These are phyloP conservation scores for Mus pahari DNA, from an alignment of 2,113 vertebrate species.

Conservation along the genomic window DNA sequence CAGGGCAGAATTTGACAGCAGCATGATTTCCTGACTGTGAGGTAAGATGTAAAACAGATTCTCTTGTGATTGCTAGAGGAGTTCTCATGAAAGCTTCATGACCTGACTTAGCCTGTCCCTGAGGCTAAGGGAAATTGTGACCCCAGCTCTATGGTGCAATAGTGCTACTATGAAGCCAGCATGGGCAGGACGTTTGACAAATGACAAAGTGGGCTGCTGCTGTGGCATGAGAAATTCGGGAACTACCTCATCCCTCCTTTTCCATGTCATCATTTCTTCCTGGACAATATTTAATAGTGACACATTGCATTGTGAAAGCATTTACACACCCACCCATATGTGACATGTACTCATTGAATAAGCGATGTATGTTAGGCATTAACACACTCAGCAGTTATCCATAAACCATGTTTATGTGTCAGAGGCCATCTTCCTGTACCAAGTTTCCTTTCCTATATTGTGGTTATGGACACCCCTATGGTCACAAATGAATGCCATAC, in stretches of 20 bases:
- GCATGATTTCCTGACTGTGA: not conserved
- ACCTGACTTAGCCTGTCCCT: not conserved
- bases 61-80: not conserved
- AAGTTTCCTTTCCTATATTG: not conserved
- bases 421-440: not conserved
- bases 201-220: too few species aligned
- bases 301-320: not conserved
- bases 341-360: not conserved
- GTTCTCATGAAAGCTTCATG: not conserved
- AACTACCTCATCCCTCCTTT: not conserved
- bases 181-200: fast-evolving
- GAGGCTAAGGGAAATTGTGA: not conserved
- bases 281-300: not conserved
- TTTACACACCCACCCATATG: not conserved
- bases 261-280: not conserved
- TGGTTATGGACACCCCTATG: fast-evolving
- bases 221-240: not conserved
- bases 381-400: fast-evolving
- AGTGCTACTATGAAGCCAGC: not conserved
- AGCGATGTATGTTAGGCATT: not conserved
- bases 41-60: not conserved
- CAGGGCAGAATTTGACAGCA: not conserved
- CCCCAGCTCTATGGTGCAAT: not conserved
- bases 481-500: not conserved
- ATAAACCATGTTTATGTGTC: not conserved